Base-by-base conservation (phyloP, 2,797 vertebrate genomes). In the Epinephelus malabaricus region DNA sequence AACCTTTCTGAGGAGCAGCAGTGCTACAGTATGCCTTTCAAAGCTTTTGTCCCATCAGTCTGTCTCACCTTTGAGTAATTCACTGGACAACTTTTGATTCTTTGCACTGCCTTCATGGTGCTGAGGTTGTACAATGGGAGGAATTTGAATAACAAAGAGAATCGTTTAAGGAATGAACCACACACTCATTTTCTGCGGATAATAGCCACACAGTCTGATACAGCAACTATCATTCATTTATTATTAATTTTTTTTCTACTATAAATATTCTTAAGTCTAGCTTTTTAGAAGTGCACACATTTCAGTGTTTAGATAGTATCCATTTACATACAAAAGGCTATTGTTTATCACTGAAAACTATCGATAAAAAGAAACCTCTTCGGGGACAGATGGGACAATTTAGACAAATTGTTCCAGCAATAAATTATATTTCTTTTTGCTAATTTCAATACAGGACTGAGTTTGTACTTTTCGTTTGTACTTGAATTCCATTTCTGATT, bases 101-200 rank as follows among this genome's bases (percentile, higher is more conserved):
- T 79, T 82, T 73, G 82, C 88, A 78, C 84, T 72, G 75, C 61
- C 79, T 90, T 90, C 82, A 73, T 25, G 83, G 76, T 72, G 90
- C 90, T 76, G 84, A 89, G 86, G 78, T 71, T 78, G 87, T 84
- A 91, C 88, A 93, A 93, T 83, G 77, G 77, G 30, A 53, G 8
- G 12, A 12, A 94, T 94, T 89, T 94, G 83, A 94, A 94, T 94
- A 86, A 94, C 86, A 94, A 93, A 94, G 83, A 76, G 82, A 89
- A 79, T 79, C 21, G 51, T 92, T 94, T 89, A 91, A 87, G 73
- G 78, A 84, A 65, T 78, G 86, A 89, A 85, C 80, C 77, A 58
- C 79, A 69, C 77, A 65, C 80, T 92, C 78, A 79, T 92, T 90
- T 86, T 79, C 77, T 63, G 71, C 0, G 61, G 73, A 88, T 92